Conservation (phyloP, 2,113 vertebrate genomes). For the Ascaphus truei region DNA sequence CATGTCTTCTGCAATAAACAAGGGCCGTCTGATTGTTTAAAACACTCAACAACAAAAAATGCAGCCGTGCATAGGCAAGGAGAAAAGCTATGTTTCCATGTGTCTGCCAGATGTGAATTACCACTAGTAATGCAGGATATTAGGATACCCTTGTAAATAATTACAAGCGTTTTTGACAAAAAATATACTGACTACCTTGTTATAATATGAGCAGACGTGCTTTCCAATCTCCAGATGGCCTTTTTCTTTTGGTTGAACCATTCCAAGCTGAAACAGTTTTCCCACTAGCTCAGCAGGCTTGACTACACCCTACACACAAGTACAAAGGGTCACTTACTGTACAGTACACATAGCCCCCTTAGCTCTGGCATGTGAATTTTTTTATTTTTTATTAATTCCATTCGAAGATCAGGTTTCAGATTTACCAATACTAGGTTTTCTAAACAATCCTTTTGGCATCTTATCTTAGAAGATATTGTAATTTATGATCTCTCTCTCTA, state of each 20-base stretch:
- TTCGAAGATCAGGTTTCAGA: too few species aligned
- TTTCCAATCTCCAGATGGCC: background rate
- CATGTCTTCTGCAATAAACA: too few species aligned
- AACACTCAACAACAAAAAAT: too few species aligned
- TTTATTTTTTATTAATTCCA: too few species aligned
- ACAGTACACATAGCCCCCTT: too few species aligned
- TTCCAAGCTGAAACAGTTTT: background rate
- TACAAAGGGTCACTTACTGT: background rate
- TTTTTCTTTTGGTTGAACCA: background rate
- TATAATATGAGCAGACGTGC: background rate
- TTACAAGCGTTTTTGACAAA: background rate
- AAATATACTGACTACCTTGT: background rate
- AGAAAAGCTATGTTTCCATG: background rate
- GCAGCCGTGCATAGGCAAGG: too few species aligned
- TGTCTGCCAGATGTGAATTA: slow-evolving; percentile 14
- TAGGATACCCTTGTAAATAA: background rate
- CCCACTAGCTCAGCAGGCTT: background rate
- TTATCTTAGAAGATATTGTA: too few species aligned
- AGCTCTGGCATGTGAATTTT: background rate
- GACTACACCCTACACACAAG: background rate
- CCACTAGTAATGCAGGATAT: background rate
- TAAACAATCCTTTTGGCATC: too few species aligned
- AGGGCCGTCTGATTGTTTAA: too few species aligned
- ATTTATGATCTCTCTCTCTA: too few species aligned
- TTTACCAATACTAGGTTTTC: too few species aligned